phyloP scores from a whole-genome alignment of 2,888 invertebrate species.

The Athalia cordata region DNA sequence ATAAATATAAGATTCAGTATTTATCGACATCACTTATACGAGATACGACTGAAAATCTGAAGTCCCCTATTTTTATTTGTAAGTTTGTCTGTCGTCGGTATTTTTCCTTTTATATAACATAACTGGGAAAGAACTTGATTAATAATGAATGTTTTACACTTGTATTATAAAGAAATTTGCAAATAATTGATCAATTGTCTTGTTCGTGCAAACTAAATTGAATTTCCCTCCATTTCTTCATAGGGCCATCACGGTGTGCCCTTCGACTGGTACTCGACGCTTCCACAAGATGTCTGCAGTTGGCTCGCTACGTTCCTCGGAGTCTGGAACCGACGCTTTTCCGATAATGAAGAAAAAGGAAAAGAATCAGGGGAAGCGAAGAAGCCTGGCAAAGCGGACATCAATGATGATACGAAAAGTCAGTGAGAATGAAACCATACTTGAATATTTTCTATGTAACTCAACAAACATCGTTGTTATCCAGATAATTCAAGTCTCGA shows the following conservation, averaged over 20 bases:
- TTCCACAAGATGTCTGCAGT: slow-evolving; percentile 26
- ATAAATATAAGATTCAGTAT: slow-evolving; percentile 49
- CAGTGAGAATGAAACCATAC: too few relatives aligned
- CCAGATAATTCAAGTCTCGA: too few relatives aligned
- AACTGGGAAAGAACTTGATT: slow-evolving; percentile 56
- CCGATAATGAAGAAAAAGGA: neutral
- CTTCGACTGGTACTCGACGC: slow-evolving; percentile 1
- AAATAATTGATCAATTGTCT: slow-evolving; percentile 59
- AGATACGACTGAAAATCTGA: slow-evolving; percentile 14
- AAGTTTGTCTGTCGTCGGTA: slow-evolving; percentile 47
- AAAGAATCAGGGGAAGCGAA: neutral
- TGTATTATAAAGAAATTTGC: slow-evolving; percentile 61
- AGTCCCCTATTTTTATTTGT: slow-evolving; percentile 42
- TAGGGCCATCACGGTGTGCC: neutral
- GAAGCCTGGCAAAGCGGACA: too few relatives aligned
- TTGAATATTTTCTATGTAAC: too few relatives aligned
- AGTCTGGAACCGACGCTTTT: neutral
- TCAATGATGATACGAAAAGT: too few relatives aligned
- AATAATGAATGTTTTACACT: slow-evolving; percentile 65
- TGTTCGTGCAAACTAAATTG: slow-evolving; percentile 52
- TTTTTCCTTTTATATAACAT: slow-evolving; percentile 53
- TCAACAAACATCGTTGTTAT: too few relatives aligned
- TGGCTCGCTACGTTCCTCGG: neutral
- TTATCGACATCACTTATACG: slow-evolving; percentile 41
- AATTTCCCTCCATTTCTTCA: slow-evolving; percentile 26